Evolutionary conservation across 2,888 invertebrate species (phyloP).

Genomic region (Hyles lineata): DNA sequence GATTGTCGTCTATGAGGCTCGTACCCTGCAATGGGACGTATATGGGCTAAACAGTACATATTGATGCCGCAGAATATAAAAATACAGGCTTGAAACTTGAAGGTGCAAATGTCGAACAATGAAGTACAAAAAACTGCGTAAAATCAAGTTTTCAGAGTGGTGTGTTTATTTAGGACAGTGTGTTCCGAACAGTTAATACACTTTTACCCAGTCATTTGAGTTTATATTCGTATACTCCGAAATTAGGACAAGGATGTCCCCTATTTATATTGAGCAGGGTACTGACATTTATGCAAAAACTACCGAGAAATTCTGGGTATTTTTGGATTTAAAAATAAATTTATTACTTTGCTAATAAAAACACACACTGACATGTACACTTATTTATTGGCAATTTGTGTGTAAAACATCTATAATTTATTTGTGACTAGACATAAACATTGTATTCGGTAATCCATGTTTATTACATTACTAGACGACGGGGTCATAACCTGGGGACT

Average conservation of each 20-base stretch:
- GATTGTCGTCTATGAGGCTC: no score
- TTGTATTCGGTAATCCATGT: slow-evolving; percentile 44
- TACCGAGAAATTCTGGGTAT: background rate
- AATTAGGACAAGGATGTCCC: no score
- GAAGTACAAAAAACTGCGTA: background rate
- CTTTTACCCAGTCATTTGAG: background rate
- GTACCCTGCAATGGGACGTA: no score
- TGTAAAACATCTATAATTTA: slow-evolving; percentile 47
- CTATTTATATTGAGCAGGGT: background rate
- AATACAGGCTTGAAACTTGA: no score
- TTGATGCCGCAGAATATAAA: no score
- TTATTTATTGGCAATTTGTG: slow-evolving; percentile 56
- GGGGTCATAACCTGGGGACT: slow-evolving; percentile 35
- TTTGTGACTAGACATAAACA: slow-evolving; percentile 58
- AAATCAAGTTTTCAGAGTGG: background rate
- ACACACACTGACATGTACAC: slow-evolving; percentile 49
- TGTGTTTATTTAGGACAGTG: slow-evolving; percentile 34
- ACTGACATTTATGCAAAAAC: background rate
- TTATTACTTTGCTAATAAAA: slow-evolving; percentile 24
- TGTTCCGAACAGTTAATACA: slow-evolving; percentile 28
- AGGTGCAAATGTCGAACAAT: background rate
- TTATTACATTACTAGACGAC: slow-evolving; percentile 34
- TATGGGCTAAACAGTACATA: no score
- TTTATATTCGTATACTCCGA: background rate
- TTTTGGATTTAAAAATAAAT: background rate